These are phyloP conservation scores for Eulemur rufifrons DNA, from an alignment of 2,113 vertebrate genomes.

Conservation along the genomic window DNA sequence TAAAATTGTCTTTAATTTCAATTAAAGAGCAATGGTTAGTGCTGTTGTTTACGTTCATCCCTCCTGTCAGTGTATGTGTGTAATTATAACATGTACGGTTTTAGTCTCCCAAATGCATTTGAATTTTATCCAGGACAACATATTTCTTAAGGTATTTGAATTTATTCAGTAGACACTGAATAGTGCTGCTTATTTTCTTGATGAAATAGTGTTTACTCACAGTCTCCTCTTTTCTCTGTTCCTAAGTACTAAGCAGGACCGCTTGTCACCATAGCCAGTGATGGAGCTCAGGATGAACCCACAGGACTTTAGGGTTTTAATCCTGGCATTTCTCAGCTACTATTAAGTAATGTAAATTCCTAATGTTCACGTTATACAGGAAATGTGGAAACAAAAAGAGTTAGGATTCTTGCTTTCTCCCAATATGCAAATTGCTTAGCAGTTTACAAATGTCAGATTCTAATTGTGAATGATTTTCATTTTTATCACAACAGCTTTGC, in stretches of 20 bases:
- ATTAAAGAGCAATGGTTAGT: slow-evolving; percentile 74
- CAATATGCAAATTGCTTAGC: slow-evolving; percentile 24
- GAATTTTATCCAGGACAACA: slow-evolving; percentile 65
- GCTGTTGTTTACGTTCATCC: slow-evolving; percentile 70
- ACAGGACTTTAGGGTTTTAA: neutral
- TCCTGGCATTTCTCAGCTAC: neutral
- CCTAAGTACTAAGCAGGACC: neutral
- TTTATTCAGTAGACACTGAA: slow-evolving; percentile 24
- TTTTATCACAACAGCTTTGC: slow-evolving; percentile 32
- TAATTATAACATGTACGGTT: slow-evolving; percentile 46
- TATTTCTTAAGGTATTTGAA: slow-evolving; percentile 67
- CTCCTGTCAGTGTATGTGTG: slow-evolving; percentile 49
- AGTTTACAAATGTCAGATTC: slow-evolving; percentile 49
- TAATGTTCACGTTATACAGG: neutral
- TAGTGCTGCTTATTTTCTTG: slow-evolving; percentile 32
- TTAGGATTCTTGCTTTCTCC: neutral
- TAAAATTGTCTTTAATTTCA: slow-evolving; percentile 57
- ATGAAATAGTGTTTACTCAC: slow-evolving; percentile 32
- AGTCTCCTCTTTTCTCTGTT: neutral
- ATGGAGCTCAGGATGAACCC: neutral
- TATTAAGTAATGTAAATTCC: neutral
- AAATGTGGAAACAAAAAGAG: neutral
- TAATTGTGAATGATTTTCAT: slow-evolving; percentile 28
- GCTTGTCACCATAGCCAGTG: neutral
- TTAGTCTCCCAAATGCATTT: slow-evolving; percentile 58